Evolutionary conservation across 2,888 invertebrate genomes (phyloP).

Genomic region (Tipula helvola): DNA sequence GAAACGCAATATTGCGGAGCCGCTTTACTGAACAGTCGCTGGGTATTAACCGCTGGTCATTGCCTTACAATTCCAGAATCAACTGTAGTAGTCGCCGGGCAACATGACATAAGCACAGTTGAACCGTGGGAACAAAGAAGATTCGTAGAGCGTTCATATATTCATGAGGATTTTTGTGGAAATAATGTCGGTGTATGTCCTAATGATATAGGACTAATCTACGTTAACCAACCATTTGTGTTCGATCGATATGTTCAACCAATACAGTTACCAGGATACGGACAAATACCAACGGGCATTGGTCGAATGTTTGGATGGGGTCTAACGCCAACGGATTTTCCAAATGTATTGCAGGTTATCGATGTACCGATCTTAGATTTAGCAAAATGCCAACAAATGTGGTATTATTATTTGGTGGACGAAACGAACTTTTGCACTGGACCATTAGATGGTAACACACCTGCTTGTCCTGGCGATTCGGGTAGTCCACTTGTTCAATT

Average conservation of each 20-base stretch:
- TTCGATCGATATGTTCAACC: conserved; percentile 28
- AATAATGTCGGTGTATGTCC: conserved; percentile 25
- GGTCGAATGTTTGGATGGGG: conserved; percentile 35
- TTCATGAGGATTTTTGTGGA: conserved; percentile 27
- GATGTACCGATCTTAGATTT: neutral
- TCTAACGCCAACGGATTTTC: conserved; percentile 33
- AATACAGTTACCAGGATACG: conserved; percentile 28
- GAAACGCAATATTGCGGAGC: conserved; percentile 20
- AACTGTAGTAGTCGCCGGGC: conserved; percentile 32
- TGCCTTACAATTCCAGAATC: conserved; percentile 24
- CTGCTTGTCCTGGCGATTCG: conserved; percentile 37
- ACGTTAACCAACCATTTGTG: conserved; percentile 23
- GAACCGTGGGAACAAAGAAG: conserved; percentile 18
- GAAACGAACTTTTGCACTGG: conserved; percentile 36
- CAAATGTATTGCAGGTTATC: conserved; percentile 6
- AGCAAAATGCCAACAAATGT: neutral
- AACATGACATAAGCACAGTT: conserved; percentile 28
- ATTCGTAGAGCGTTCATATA: neutral
- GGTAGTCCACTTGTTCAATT: conserved; percentile 30
- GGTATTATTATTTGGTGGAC: conserved; percentile 20
- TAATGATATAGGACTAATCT: conserved; percentile 43
- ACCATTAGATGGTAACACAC: conserved; percentile 30
- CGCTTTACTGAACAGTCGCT: conserved; percentile 30
- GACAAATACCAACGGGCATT: conserved; percentile 22
- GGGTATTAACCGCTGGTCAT: conserved; percentile 35